Conservation (phyloP, 2,888 invertebrate species). For the Helicoverpa assulta region DNA sequence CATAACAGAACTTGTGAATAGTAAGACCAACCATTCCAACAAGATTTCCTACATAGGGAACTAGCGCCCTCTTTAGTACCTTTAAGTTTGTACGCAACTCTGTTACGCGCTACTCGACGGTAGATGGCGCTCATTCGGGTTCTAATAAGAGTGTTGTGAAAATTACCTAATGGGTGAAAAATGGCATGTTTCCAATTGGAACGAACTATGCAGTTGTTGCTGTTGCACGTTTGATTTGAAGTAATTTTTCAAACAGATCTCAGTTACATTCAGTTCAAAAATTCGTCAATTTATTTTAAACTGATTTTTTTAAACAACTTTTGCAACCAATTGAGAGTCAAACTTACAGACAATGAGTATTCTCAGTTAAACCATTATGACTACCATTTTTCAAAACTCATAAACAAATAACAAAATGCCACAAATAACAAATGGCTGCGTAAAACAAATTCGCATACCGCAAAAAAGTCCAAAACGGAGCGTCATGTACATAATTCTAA, state of each 20-base stretch:
- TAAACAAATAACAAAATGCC: constrained; percentile 44
- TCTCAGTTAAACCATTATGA: too few relatives aligned
- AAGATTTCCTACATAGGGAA: constrained; percentile 6
- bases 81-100: constrained; percentile 26
- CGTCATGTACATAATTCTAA: constrained; percentile 75
- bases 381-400: not conserved
- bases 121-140: constrained; percentile 74
- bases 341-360: too few relatives aligned
- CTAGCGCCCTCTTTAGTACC: constrained; percentile 73
- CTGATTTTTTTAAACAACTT: too few relatives aligned
- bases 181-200: too few relatives aligned
- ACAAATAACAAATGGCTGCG: not conserved
- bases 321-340: too few relatives aligned
- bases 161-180: too few relatives aligned
- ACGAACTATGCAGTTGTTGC: too few relatives aligned
- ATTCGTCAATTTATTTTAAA: too few relatives aligned
- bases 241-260: too few relatives aligned
- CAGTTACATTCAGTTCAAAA: too few relatives aligned
- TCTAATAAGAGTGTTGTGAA: constrained; percentile 51
- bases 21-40: not conserved
- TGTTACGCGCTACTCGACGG: constrained; percentile 76
- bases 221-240: too few relatives aligned
- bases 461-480: constrained; percentile 60
- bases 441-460: constrained; percentile 46
- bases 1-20: not conserved